These are phyloP conservation scores for Mythimna pallens DNA, from an alignment of 2,888 invertebrate genomes.

Conservation along the genomic window DNA sequence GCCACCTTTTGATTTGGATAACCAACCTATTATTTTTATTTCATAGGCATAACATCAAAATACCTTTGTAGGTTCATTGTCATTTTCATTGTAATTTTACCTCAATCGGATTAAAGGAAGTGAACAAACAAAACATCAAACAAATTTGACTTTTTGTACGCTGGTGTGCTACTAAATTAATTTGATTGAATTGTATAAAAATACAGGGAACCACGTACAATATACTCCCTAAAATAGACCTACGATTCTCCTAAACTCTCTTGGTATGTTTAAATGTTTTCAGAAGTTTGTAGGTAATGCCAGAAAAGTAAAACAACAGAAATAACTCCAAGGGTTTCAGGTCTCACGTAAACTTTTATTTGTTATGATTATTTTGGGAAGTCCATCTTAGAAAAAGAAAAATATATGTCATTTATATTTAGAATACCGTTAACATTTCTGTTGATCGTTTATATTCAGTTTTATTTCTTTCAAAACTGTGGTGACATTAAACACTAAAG, in stretches of 20 bases:
- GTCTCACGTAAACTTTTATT: slow-evolving; percentile 41
- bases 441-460: slow-evolving; percentile 49
- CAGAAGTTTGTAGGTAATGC: slow-evolving; percentile 1
- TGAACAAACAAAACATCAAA: not conserved
- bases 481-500: slow-evolving; percentile 29
- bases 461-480: slow-evolving; percentile 47
- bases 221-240: not conserved
- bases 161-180: not conserved
- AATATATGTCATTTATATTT: slow-evolving; percentile 56
- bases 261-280: not conserved
- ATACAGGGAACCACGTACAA: not conserved
- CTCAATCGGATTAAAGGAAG: not conserved
- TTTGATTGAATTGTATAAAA: not conserved
- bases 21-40: no score
- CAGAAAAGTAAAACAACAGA: slow-evolving; percentile 17
- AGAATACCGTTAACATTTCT: slow-evolving; percentile 45
- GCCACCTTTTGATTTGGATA: slow-evolving; percentile 23
- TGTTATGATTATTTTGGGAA: slow-evolving; percentile 29
- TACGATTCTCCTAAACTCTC: not conserved
- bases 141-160: not conserved
- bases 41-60: no score
- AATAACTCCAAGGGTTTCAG: slow-evolving; percentile 23
- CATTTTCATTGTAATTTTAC: not conserved
- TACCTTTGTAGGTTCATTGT: no score
- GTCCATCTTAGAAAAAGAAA: slow-evolving; percentile 30